Percentiles rank a stretch among this genome's conserved stretches.
Conservation (phyloP, 2,888 invertebrate genomes). For the Tachina grossa region DNA sequence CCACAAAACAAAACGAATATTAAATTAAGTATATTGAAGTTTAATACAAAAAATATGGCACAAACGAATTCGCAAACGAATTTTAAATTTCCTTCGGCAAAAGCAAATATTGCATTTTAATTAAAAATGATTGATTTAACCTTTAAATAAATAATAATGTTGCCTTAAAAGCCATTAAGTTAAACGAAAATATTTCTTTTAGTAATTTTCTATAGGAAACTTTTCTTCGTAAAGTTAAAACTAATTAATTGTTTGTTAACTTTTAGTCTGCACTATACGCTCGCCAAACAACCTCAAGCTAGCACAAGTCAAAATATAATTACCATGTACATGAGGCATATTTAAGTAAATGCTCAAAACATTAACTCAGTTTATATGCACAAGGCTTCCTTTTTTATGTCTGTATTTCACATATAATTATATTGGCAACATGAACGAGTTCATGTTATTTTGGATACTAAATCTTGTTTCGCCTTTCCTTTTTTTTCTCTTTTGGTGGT, state of each 20-base stretch:
- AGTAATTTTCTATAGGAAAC: too few relatives aligned
- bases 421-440: conserved; percentile 61
- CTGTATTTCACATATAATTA: not conserved
- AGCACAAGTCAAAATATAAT: conserved; percentile 31
- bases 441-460: conserved; percentile 45
- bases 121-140: too few relatives aligned
- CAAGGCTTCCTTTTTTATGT: not conserved
- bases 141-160: too few relatives aligned
- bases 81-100: too few relatives aligned
- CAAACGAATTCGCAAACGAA: too few relatives aligned
- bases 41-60: too few relatives aligned
- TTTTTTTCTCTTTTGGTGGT: not conserved
- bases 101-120: too few relatives aligned
- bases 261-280: conserved; percentile 23
- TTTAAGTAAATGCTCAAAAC: conserved; percentile 35
- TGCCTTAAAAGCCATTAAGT: too few relatives aligned
- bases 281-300: conserved; percentile 3
- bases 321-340: conserved; percentile 22
- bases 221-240: not conserved
- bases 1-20: too few relatives aligned
- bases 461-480: conserved; percentile 2
- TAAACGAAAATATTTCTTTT: too few relatives aligned
- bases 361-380: conserved; percentile 7
- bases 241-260: not conserved
- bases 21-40: too few relatives aligned